A percentile compares a stretch with the other conserved stretches of the same genome.
Conservation (phyloP, 2,888 invertebrate genomes). For the Acrocyrtus sp. region DNA sequence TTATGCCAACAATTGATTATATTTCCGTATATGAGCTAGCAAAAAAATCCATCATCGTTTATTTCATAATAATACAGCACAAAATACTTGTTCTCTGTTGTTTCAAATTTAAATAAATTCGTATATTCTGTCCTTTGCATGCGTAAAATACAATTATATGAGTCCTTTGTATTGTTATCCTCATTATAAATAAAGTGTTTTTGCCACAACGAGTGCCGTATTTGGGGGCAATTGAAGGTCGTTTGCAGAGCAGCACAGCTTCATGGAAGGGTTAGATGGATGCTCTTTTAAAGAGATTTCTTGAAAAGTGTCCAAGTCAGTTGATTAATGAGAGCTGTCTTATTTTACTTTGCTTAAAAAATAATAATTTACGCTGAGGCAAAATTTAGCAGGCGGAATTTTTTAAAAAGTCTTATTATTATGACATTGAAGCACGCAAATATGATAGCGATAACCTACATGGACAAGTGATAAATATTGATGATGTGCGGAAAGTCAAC, state of each 20-base stretch:
- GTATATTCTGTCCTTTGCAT: not conserved
- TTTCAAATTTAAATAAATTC: not conserved
- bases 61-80: too few species aligned
- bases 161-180: not conserved
- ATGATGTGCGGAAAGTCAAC: too few species aligned
- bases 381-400: too few species aligned
- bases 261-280: not conserved
- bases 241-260: constrained; percentile 20
- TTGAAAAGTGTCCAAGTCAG: constrained; percentile 16
- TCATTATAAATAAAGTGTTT: not conserved
- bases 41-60: too few species aligned
- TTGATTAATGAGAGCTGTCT: constrained; percentile 31
- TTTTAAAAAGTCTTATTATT: too few species aligned
- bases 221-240: constrained; percentile 36
- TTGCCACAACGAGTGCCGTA: constrained; percentile 8
- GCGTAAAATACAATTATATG: not conserved
- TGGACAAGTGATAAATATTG: too few species aligned
- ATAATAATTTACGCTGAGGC: not conserved
- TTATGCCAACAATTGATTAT: not conserved
- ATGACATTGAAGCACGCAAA: constrained; percentile 13
- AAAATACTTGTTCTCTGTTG: too few species aligned
- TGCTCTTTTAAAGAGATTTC: constrained; percentile 15
- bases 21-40: not conserved
- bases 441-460: too few species aligned
- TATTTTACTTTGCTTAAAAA: not conserved